Conservation (phyloP, 2,113 vertebrate genomes). For the Isichthys henryi region DNA sequence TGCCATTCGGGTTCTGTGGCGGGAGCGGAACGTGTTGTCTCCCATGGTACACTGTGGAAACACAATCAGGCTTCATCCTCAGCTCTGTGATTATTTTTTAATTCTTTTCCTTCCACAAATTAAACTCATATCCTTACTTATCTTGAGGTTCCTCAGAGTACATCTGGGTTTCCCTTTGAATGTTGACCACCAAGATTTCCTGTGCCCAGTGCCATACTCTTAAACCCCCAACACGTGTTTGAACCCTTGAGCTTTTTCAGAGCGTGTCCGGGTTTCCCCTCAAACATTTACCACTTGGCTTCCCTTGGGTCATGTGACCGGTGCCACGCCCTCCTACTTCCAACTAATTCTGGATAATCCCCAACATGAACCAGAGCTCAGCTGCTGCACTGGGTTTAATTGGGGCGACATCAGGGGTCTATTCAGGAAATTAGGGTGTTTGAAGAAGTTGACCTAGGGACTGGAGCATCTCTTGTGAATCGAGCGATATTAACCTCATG, state of each 20-base stretch:
- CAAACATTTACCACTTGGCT: not conserved
- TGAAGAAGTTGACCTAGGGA: not conserved
- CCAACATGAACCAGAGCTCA: not conserved
- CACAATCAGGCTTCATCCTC: not conserved
- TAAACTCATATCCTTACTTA: not conserved
- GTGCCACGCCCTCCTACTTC: not conserved
- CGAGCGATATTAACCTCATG: not conserved
- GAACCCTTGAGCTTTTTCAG: not conserved
- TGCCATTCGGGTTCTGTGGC: not conserved
- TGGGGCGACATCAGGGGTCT: not conserved
- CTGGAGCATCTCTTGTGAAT: not conserved
- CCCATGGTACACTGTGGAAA: not conserved
- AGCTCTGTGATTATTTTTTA: not conserved
- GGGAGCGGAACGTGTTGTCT: not conserved
- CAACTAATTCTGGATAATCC: not conserved
- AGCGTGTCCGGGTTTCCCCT: not conserved
- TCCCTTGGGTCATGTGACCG: not conserved
- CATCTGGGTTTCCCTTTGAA: not conserved
- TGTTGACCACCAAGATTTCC: not conserved
- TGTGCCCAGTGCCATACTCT: not conserved
- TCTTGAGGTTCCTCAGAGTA: not conserved
- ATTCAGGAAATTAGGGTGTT: not conserved
- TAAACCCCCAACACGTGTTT: not conserved
- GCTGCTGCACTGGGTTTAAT: not conserved
- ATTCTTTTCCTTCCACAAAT: not conserved